A percentile compares a stretch with the other conserved stretches of the same genome.
Conservation (phyloP, 2,797 vertebrate species). For the Glyptemys insculpta region DNA sequence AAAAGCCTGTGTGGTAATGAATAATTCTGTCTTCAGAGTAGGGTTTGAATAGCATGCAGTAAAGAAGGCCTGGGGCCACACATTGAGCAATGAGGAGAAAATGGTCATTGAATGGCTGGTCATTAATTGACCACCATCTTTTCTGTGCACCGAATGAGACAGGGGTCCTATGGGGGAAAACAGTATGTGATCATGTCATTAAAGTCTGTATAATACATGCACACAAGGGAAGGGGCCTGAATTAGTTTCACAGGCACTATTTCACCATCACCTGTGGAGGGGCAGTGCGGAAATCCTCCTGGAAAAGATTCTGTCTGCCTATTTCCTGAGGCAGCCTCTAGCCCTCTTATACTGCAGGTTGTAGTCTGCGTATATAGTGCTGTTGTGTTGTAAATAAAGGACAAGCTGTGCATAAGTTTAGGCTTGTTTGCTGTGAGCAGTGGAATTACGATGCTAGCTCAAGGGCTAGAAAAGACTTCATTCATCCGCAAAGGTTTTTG, state of each 20-base stretch:
- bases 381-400: not conserved
- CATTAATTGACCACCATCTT: accelerated
- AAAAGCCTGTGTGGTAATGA: not conserved
- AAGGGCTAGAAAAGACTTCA: not conserved
- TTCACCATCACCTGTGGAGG: not conserved
- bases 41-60: not conserved
- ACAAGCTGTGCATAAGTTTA: not conserved
- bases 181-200: not conserved
- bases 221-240: not conserved
- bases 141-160: not conserved
- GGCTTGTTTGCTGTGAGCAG: not conserved
- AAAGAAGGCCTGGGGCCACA: not conserved
- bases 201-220: not conserved
- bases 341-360: not conserved
- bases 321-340: not conserved
- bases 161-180: not conserved
- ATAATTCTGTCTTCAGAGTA: not conserved
- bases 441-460: not conserved
- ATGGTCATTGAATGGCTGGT: not conserved
- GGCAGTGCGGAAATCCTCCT: not conserved
- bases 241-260: not conserved
- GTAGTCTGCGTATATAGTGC: not conserved
- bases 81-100: not conserved
- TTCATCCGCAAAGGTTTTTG: not conserved
- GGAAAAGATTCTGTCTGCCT: not conserved